Evolutionary conservation across 2,888 invertebrate species (phyloP).

Genomic region (Parnassius smintheus): DNA sequence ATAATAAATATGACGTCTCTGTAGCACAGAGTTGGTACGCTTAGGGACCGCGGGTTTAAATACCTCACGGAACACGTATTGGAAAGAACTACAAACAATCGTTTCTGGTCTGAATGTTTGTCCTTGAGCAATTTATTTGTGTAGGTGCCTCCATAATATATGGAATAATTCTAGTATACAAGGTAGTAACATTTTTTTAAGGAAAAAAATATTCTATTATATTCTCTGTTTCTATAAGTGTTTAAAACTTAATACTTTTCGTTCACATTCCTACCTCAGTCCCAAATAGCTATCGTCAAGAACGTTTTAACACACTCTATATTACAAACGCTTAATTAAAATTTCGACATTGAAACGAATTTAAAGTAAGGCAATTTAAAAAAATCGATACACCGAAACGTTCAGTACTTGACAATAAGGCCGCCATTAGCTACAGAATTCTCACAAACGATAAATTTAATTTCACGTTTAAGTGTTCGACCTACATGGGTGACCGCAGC

Average conservation of each 20-base stretch:
- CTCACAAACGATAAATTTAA: slow-evolving; percentile 64
- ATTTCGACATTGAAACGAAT: slow-evolving; percentile 5
- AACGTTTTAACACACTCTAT: slow-evolving; percentile 1
- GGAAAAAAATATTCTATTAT: background rate
- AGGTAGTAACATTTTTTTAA: too few species aligned
- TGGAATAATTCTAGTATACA: too few species aligned
- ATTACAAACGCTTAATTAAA: background rate
- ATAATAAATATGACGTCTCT: too few species aligned
- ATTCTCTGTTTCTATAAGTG: background rate
- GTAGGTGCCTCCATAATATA: too few species aligned
- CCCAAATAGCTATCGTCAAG: background rate
- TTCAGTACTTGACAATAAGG: slow-evolving; percentile 24
- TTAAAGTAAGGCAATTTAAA: background rate
- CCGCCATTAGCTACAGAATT: slow-evolving; percentile 57
- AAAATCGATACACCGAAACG: slow-evolving; percentile 21
- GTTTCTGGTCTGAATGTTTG: too few species aligned
- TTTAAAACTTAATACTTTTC: background rate
- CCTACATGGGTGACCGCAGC: slow-evolving; percentile 64
- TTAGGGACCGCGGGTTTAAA: too few species aligned
- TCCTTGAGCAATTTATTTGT: too few species aligned
- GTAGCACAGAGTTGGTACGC: too few species aligned
- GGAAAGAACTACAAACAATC: too few species aligned
- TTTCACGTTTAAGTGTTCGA: slow-evolving; percentile 64
- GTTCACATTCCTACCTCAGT: background rate
- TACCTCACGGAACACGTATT: too few species aligned